phyloP scores from a whole-genome alignment of 2,797 vertebrate genomes.

The Amblyopsis hoosieri region DNA sequence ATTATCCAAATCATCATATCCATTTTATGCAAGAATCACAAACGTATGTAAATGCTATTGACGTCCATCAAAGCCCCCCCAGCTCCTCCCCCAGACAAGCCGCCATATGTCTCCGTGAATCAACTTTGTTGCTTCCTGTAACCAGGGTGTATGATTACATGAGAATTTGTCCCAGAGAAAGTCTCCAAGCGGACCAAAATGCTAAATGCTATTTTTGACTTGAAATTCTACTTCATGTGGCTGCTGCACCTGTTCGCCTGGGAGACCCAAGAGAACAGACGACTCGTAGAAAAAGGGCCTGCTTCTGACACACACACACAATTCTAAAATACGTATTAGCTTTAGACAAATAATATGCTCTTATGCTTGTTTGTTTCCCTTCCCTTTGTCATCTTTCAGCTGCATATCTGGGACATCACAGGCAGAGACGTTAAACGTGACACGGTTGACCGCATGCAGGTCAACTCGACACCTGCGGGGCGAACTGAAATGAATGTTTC shows the following conservation, averaged over 20 bases:
- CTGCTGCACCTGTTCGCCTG: conserved; percentile 91
- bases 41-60: too few species aligned
- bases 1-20: background rate
- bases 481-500: conserved; percentile 42
- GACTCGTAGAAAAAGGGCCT: conserved; percentile 84
- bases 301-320: conserved; percentile 89
- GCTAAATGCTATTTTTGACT: conserved; percentile 92
- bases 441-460: conserved; percentile 48
- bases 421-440: conserved; percentile 55
- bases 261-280: conserved; percentile 92
- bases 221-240: conserved; percentile 94
- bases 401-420: conserved; percentile 56
- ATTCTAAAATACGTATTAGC: conserved; percentile 99
- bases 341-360: conserved; percentile 81
- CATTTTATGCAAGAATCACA: conserved; percentile 6
- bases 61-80: background rate
- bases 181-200: conserved; percentile 78
- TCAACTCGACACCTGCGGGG: conserved; percentile 41
- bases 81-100: conserved; percentile 15
- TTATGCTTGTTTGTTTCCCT: conserved; percentile 64
- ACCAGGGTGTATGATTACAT: conserved; percentile 81
- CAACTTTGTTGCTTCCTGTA: conserved; percentile 79
- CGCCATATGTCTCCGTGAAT: conserved; percentile 82
- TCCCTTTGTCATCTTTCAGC: conserved; percentile 39
- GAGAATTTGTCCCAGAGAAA: conserved; percentile 80